Evolutionary conservation across 1,140 invertebrate species (phyloP), one percentile per base, ranked within the genome.

Genomic region (Aphaenogaster rudis): DNA sequence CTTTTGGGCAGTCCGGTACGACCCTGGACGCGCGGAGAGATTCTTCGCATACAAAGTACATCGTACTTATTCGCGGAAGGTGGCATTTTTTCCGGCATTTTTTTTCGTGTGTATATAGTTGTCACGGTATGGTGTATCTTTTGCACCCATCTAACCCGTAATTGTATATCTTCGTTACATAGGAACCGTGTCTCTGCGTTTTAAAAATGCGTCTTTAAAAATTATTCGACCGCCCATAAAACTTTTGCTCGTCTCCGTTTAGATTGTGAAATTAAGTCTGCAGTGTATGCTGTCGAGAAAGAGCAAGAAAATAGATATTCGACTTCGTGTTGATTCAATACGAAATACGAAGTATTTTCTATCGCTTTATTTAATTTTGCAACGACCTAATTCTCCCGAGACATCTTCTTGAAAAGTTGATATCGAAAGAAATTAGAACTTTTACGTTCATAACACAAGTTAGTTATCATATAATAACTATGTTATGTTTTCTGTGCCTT

Each of bases 101-200:
- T 28, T 88, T 91, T 88, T 89, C 87, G 77, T 81, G 77, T 89
- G 79, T 93, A 94, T 94, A 94, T 91, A 94, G 92, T 94, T 93
- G 93, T 94, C 93, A 94, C 89, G 85, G 72, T 71, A 67, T 54
- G 50, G 66, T 64, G 42, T 94, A 94, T 94, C 93, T 76, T 93
- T 90, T 78, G 77, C 91, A 88, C 86, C 88, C 89, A 94, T 94
- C 93, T 92, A 86, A 76, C 45, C 59, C 80, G 89, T 94, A 93
- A 94, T 94, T 92, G 93, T 92, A 94, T 94, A 94, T 93, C 91
- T 90, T 66, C 54, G 52, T 81, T 69, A 80, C 42, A 45, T 77
- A 84, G 59, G 45, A 52, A 77, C 11, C n/a, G 36, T 42, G n/a
- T 57, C 11, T 57, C 36, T 71, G 36, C 48, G 9, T 45, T 69